Evolutionary conservation across 2,888 invertebrate genomes (phyloP).

Genomic region (Dioctria linearis): DNA sequence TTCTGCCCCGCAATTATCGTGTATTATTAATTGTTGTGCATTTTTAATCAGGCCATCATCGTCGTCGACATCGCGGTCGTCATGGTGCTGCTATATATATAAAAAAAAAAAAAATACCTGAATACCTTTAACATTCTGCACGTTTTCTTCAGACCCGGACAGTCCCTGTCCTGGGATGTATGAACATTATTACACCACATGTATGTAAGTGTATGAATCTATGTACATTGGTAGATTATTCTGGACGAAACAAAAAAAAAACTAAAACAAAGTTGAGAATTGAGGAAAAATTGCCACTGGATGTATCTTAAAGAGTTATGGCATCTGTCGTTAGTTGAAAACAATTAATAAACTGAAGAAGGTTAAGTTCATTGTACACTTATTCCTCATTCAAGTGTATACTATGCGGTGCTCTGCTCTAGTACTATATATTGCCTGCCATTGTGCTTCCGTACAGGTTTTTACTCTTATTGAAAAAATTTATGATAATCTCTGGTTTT

Average conservation of each 20-base stretch:
- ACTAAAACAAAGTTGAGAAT: conserved; percentile 26
- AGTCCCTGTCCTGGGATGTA: neutral
- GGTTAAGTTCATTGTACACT: conserved; percentile 57
- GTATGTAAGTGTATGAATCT: too few relatives aligned
- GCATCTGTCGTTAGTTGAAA: conserved; percentile 40
- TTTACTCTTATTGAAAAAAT: too few relatives aligned
- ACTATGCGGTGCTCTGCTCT: neutral
- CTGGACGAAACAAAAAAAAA: neutral
- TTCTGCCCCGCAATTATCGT: conserved; percentile 58
- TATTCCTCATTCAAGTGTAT: conserved; percentile 51
- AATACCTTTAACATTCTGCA: neutral
- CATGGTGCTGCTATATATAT: conserved; percentile 41
- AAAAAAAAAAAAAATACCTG: neutral
- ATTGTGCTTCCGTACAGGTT: too few relatives aligned
- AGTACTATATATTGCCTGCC: too few relatives aligned
- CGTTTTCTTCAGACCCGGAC: neutral
- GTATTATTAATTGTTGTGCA: conserved; percentile 59
- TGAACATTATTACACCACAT: neutral
- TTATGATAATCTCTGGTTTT: too few relatives aligned
- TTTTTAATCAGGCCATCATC: conserved; percentile 57
- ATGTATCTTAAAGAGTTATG: conserved; percentile 38
- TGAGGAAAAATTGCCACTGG: conserved; percentile 15
- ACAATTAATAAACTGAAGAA: conserved; percentile 50
- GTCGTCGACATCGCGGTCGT: neutral
- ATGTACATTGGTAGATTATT: too few relatives aligned